Evolutionary conservation across 2,888 invertebrate genomes (phyloP), one percentile per base, ranked within the genome.

Genomic region (Petrolisthes manimaculis): DNA sequence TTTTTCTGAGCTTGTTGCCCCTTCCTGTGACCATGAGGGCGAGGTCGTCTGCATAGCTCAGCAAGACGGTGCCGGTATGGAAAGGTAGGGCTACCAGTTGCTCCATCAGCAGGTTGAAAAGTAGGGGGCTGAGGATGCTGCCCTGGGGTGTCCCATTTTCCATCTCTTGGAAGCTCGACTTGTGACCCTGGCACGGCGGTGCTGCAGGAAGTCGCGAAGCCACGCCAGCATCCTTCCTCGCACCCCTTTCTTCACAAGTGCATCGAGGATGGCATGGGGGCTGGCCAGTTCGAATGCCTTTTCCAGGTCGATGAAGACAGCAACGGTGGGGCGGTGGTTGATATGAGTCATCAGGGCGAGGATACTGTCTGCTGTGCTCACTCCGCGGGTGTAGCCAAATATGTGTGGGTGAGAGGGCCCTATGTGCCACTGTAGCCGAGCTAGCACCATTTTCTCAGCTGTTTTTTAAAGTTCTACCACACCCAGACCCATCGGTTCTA

Each of bases 381-480:
- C 12, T 8, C 56, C 81, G 12, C 56, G 8, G n/a, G 83, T n/a
- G 71, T 24, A 83, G 9, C 56, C 18, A 51, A 18, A n/a, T 9
- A 21, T 14, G 69, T 82, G 21, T 14, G 14, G 9, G 83, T 83
- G 83, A 8, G 21, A 54, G 18, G 14, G 21, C 9, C 79, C 51
- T 3, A 78, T 24, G 12, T 51, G 54, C 85, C 78, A 85, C 14
- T 51, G n/a, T 5, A 85, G 78, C 5, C 78, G 55, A 18, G 12
- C 21, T 8, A 77, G 85, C 56, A 78, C 85, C 85, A 85, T 85
- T 18, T 18, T 56, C 56, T 85, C 85, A 0, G 61, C 56, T 18
- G 78, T 85, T 67, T 85, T 85, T n/a, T n/a, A n/a, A n/a, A n/a
- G n/a, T n/a, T n/a, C n/a, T n/a, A n/a, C n/a, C n/a, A n/a, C n/a